Base-by-base conservation (phyloP, 2,888 invertebrate species). In the Marronus borbonicus region DNA sequence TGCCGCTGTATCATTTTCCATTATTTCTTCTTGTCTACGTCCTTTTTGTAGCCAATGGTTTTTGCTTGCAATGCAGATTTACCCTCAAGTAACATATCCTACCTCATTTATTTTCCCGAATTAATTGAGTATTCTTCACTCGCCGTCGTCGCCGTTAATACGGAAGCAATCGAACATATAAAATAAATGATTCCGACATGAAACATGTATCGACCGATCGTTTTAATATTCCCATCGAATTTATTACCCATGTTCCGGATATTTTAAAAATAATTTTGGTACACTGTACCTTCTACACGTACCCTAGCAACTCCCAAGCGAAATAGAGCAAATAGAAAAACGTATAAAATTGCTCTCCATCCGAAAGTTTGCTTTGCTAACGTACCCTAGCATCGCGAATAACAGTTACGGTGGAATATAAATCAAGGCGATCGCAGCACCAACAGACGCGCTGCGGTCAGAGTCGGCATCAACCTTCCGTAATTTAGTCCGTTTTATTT, bases 401-500 rank as follows among this genome's bases (percentile, higher is more conserved):
- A 65, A 36, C 31, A 17, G 65, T 65, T 65, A 65, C 65, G 65
- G 55, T 31, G 44, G 65, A 65, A 65, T 65, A 65, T 65, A 65
- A 65, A 65, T 65, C 65, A 65, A 65, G 65, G 65, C 65, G 65
- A 65, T 39, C 31, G 44, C 36, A 65, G 65, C 31, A 17, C 65
- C 39, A 65, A 36, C 65, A 65, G 65, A 65, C 65, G 65, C 65
- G 36, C 65, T 65, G 65, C 39, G 65, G 65, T 65, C 65, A 3
- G 5, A 65, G 39, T 17, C 65, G 31, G 31, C 65, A 65, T 39
- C 65, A 65, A 65, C 65, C 39, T 39, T 8, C 17, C 65, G 55
- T 55, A 55, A 55, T 65, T 31, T 39, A 65, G 65, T 65, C 65
- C 39, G 39, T n/a, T 36, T 65, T 36, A 65, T 65, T 55, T 55